Evolutionary conservation across 2,113 vertebrate species (phyloP), one percentile per base, ranked within the genome.

Genomic region (Rousettus leschenaultii): DNA sequence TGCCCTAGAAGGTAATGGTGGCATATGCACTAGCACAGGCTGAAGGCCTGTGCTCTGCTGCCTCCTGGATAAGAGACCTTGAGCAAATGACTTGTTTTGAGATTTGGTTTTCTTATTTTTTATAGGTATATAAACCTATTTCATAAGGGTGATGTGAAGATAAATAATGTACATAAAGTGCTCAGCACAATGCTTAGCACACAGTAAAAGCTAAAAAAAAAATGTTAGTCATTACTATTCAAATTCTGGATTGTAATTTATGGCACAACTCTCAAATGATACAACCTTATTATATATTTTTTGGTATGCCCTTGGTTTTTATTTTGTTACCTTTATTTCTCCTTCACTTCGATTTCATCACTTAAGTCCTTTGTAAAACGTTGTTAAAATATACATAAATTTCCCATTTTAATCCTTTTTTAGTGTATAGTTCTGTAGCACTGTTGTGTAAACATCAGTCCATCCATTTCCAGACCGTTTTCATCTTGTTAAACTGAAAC

Each of bases 301-400:
- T 55, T 75, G 68, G 15, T 71, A 35, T 13, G n/a, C 15, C 33
- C 22, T 82, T 15, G n/a, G 80, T 63, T 94, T 55, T 63, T 73
- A 77, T 33, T 94, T 88, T 90, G 26, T 18, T 57, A 79, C 9
- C 33, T 66, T 87, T 85, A 73, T 57, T 63, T 74, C 55, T 74
- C 19, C 59, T 89, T 94, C 92, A 93, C 4, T 89, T 82, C 26
- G 2, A 92, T 79, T 84, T 94, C 14, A 66, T 86, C 40, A 51
- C 6, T 70, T 77, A 86, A 63, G 45, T 79, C 53, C 4, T 86
- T 80, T 80, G n/a, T 5, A 79, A 75, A 94, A 91, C 57, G 30
- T 71, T 9, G 24, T 26, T 83, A 45, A 90, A 92, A 84, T 79
- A 89, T 11, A 89, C 1, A 13, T 57, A 33, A 51, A 80, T 95